These are phyloP conservation scores for Drosophila elegans DNA, from an alignment of 1,140 invertebrate species.

Conservation along the genomic window DNA sequence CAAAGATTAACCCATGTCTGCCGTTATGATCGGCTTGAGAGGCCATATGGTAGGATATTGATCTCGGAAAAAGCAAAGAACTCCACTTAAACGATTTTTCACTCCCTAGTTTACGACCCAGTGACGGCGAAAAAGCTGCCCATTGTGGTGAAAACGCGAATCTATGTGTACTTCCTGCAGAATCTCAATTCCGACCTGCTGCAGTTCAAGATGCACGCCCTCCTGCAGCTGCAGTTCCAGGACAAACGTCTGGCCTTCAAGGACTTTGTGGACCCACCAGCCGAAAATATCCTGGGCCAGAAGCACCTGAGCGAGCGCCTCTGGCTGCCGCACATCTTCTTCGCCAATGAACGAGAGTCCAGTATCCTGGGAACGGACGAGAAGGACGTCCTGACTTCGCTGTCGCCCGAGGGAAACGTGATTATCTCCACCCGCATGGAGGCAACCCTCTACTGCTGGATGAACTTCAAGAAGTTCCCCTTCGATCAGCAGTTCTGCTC, in stretches of 20 bases:
- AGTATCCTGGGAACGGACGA: constrained; percentile 88
- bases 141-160: constrained; percentile 88
- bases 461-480: constrained; percentile 93
- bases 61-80: rapidly evolving
- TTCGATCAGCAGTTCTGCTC: constrained; percentile 93
- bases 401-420: constrained; percentile 90
- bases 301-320: constrained; percentile 89
- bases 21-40: constrained; percentile 76
- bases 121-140: constrained; percentile 83
- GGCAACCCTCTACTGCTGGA: constrained; percentile 91
- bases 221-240: constrained; percentile 90
- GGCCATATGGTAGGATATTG: constrained; percentile 62
- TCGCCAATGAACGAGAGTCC: constrained; percentile 93
- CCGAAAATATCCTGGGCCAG: constrained; percentile 89
- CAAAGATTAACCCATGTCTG: constrained; percentile 78
- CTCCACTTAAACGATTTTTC: background rate
- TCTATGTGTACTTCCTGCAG: constrained; percentile 91
- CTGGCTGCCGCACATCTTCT: constrained; percentile 92
- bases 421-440: constrained; percentile 91
- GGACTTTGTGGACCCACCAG: constrained; percentile 85
- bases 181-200: constrained; percentile 91
- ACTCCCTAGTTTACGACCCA: constrained; percentile 52
- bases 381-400: constrained; percentile 91
- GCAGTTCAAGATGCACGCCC: constrained; percentile 93
- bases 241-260: constrained; percentile 89